phyloP scores from a whole-genome alignment of 2,113 vertebrate genomes.

The Psammodynastes pulverulentus region DNA sequence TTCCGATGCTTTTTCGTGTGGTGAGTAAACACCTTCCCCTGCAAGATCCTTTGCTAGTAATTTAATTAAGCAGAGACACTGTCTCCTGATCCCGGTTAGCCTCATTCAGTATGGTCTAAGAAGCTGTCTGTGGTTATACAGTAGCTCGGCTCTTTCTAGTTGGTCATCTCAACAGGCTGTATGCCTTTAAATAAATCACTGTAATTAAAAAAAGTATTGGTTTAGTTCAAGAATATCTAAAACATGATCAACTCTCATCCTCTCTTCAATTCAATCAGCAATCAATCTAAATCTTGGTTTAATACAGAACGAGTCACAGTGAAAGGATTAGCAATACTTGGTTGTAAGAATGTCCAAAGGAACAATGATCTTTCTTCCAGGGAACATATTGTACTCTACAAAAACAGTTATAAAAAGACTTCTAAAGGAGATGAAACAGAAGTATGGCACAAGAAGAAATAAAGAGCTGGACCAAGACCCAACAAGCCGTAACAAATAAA shows the following conservation, averaged over 20 bases:
- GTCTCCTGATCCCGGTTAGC: neutral
- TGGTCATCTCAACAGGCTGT: neutral
- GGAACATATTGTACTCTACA: neutral
- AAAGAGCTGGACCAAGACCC: neutral
- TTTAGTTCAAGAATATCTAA: neutral
- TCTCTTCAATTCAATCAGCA: neutral
- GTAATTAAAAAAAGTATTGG: neutral
- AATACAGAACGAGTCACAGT: neutral
- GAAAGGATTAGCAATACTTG: neutral
- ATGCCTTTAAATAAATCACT: neutral
- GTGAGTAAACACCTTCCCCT: neutral
- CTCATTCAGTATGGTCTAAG: neutral
- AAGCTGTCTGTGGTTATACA: neutral
- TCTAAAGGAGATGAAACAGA: neutral
- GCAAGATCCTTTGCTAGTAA: neutral
- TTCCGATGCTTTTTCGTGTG: neutral
- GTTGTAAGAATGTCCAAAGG: neutral
- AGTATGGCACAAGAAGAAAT: neutral
- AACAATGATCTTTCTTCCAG: neutral
- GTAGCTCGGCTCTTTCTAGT: neutral
- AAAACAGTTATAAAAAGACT: neutral
- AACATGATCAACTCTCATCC: neutral
- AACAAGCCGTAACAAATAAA: neutral
- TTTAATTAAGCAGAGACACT: neutral
- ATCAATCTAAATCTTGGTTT: neutral